phyloP scores from a whole-genome alignment of 2,888 invertebrate species.

The Caenorhabditis zanzibari region DNA sequence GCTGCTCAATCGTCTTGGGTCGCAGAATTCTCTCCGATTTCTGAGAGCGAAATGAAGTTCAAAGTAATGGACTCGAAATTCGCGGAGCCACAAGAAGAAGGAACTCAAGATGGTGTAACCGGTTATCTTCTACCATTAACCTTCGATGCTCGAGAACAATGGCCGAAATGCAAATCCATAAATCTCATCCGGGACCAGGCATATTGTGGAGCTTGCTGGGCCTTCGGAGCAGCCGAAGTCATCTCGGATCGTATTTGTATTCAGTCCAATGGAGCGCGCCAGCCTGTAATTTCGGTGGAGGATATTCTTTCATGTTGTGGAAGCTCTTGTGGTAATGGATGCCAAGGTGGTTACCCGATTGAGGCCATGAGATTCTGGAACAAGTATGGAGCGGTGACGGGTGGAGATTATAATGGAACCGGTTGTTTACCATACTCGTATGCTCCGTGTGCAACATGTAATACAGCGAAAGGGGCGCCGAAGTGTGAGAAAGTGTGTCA shows the following conservation, averaged over 20 bases:
- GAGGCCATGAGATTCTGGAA: slow-evolving; percentile 40
- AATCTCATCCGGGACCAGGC: slow-evolving; percentile 84
- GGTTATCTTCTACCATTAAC: slow-evolving; percentile 33
- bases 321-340: slow-evolving; percentile 9
- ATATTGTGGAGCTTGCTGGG: slow-evolving; percentile 87
- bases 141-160: slow-evolving; percentile 62
- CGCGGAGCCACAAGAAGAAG: slow-evolving; percentile 1
- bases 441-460: slow-evolving; percentile 85
- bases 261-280: slow-evolving; percentile 80
- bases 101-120: slow-evolving; percentile 85
- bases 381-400: slow-evolving; percentile 36
- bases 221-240: slow-evolving; percentile 85
- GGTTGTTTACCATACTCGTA: slow-evolving; percentile 89
- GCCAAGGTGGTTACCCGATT: slow-evolving; percentile 40
- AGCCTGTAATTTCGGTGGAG: slow-evolving; percentile 83
- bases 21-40: neutral
- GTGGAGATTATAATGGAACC: slow-evolving; percentile 78
- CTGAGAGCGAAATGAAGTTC: slow-evolving; percentile 8
- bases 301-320: slow-evolving; percentile 82
- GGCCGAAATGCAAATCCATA: slow-evolving; percentile 63
- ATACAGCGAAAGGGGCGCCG: slow-evolving; percentile 53
- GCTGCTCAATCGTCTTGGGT: neutral
- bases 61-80: slow-evolving; percentile 34
- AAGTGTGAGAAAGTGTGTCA: slow-evolving; percentile 38
- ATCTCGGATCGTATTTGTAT: slow-evolving; percentile 85